Conservation (phyloP, 2,113 vertebrate species). For the Pseudorectes ferrugineus region DNA sequence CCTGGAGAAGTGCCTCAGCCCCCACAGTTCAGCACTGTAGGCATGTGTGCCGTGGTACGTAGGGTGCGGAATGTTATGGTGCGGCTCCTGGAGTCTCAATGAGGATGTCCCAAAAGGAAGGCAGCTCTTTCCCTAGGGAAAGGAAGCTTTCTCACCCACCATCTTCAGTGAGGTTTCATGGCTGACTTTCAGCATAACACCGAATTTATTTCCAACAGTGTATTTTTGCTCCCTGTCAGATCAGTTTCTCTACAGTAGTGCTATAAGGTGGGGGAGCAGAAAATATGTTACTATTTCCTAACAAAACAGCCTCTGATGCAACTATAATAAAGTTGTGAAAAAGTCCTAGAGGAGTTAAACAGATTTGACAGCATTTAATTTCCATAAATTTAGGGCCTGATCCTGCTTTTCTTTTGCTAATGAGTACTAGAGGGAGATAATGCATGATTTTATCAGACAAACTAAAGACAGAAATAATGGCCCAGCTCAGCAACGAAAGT, state of each 20-base stretch:
- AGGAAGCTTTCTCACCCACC: background rate
- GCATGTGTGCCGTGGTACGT: fast-evolving
- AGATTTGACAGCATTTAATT: slow-evolving; percentile 42
- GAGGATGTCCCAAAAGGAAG: background rate
- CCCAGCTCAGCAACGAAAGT: background rate
- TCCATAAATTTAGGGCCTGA: slow-evolving; percentile 43
- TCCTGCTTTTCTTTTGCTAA: slow-evolving; percentile 33
- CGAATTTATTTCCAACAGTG: slow-evolving; percentile 19
- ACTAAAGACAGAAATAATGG: background rate
- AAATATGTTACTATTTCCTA: slow-evolving; percentile 46
- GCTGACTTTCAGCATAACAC: slow-evolving; percentile 7
- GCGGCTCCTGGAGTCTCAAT: background rate
- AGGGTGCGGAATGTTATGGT: fast-evolving
- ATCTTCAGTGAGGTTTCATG: background rate
- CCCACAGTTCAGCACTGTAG: background rate
- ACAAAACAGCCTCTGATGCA: slow-evolving; percentile 58
- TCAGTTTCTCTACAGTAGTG: background rate
- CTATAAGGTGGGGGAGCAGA: background rate
- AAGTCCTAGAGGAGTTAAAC: slow-evolving; percentile 54
- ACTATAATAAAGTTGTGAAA: slow-evolving; percentile 46
- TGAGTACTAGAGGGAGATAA: slow-evolving; percentile 24
- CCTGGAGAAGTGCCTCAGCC: background rate
- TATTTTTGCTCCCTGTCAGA: slow-evolving; percentile 47
- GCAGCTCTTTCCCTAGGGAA: background rate
- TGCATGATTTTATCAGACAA: background rate